These are phyloP conservation scores for Falco rusticolus DNA, from an alignment of 2,797 vertebrate genomes.

Conservation along the genomic window DNA sequence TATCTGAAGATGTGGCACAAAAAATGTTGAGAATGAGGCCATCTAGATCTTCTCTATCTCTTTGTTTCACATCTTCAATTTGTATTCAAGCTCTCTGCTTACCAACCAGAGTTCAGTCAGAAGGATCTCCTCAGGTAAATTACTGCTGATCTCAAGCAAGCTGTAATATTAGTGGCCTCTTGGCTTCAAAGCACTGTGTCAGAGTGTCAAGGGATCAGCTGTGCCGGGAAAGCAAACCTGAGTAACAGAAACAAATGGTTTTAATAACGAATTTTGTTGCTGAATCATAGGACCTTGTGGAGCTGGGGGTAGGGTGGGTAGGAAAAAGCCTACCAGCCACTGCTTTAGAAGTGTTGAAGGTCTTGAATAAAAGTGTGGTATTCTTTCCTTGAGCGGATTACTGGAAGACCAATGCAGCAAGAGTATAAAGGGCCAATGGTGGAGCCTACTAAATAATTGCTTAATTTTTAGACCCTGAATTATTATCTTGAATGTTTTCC, in stretches of 20 bases:
- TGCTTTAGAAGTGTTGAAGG: background rate
- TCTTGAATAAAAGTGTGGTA: background rate
- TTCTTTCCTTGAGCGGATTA: background rate
- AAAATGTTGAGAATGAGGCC: background rate
- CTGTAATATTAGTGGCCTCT: background rate
- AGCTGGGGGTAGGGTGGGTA: background rate
- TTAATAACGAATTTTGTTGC: background rate
- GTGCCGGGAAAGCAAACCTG: background rate
- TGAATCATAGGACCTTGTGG: background rate
- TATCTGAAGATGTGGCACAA: background rate
- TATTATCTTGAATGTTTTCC: background rate
- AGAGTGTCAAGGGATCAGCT: background rate
- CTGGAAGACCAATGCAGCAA: background rate
- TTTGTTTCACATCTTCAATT: background rate
- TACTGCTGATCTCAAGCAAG: background rate
- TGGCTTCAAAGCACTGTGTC: background rate
- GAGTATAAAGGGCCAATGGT: background rate
- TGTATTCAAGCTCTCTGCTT: background rate
- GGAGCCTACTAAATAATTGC: background rate
- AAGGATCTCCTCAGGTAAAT: background rate
- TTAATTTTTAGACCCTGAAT: background rate
- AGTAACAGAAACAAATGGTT: background rate
- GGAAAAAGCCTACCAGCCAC: background rate
- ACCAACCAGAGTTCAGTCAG: background rate
- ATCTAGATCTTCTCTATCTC: background rate